Base-by-base conservation (phyloP, 2,888 invertebrate species). In the Teleogryllus oceanicus region DNA sequence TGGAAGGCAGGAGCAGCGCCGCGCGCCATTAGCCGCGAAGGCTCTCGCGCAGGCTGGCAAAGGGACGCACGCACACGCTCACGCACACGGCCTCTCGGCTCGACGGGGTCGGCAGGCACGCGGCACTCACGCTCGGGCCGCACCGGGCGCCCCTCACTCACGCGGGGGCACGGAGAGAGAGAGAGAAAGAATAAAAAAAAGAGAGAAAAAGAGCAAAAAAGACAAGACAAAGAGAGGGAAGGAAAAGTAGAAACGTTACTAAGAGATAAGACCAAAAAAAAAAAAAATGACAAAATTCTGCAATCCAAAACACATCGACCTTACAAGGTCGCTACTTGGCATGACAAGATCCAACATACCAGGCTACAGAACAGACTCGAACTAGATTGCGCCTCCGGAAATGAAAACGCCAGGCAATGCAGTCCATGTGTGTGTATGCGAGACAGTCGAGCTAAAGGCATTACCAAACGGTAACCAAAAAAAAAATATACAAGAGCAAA, bases 1-100 rank as follows among this genome's bases (percentile, higher is more conserved):
- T 96, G 91, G 84, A 88, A 62, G 62, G 62, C 62, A 62, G n/a
- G 62, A 62, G 62, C 62, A 62, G 13, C 62, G 62, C 13, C 62
- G 16, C 62, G 62, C 62, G 62, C n/a, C 62, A 62, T 62, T 62
- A 62, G 62, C n/a, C 1, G n/a, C 62, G 62, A 5, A 62, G 13
- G 13, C 62, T 62, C 62, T 18, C 4, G 37, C 37, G 8, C 37
- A 1, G 5, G 37, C 8, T 8, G 37, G 37, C 37, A 37, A 37
- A 8, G 37, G 37, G 37, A 37, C 37, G 4, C 37, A 8, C 37
- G 4, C 37, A 8, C 37, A 24, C 24, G 24, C 24, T 24, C 2
- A 5, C 12, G 16, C 62, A 62, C 62, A 0, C 62, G 1, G 1
- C 3, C 62, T 8, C 62, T 62, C 62, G 62, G 8, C 5, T 62